Base-by-base conservation (phyloP, 23 tunicate genomes). In the Ciona savignyi region DNA sequence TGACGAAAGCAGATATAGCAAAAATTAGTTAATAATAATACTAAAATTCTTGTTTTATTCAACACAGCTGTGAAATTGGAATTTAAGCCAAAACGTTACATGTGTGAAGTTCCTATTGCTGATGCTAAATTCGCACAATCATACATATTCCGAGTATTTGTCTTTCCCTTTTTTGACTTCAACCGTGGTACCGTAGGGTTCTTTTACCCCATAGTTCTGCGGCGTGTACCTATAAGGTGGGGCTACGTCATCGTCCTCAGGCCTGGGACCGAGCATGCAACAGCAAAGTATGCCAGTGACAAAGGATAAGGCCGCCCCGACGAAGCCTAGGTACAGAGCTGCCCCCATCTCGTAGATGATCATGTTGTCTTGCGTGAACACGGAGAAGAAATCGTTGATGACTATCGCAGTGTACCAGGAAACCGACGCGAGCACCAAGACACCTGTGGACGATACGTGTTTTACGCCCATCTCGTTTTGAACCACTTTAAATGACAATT, bases 341-440 rank as follows among this genome's bases (percentile, higher is more conserved):
- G 86, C 94, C 1, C 94, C 94, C 33, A 87, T 24, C 23, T 83
- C 84, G 82, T 80, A 87, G 19, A 85, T 80, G 29, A 87, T 62
- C 49, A 76, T 48, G 78, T 87, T 87, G 70, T 87, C 94, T 60
- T 80, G 82, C 65, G 80, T 80, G 26, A 51, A 74, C 20, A 68
- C 78, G 6, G 88, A 79, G 66, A 82, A 90, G 75, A 76, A 90
- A 15, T 90, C 85, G 30, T 62, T 64, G 22, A 90, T 60, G 0
- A 90, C 73, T 71, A 90, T 79, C 4, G 74, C 84, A 1, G 90
- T 74, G 74, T 83, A 90, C 94, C 94, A 87, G 0, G 79, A 60
- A 0, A 80, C 65, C 23, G 94, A 87, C 4, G 67, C 85, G 1
- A 81, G 48, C 4, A 76, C 68, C 30, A 86, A 62, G 34, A 68